These are phyloP conservation scores for Chloropsis hardwickii DNA, from an alignment of 2,113 vertebrate species.

Conservation along the genomic window DNA sequence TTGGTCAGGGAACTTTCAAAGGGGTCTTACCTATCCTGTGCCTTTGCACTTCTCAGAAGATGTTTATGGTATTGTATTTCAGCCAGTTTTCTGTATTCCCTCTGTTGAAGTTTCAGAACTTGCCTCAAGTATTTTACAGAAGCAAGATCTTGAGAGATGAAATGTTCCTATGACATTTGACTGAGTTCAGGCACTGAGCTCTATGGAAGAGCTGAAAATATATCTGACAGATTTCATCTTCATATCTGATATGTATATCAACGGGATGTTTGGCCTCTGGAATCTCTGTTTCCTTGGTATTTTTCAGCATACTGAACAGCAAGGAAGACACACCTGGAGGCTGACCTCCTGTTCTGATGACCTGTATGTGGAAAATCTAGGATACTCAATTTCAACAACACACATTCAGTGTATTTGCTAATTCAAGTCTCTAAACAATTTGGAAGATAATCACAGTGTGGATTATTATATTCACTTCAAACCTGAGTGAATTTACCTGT, in stretches of 20 bases:
- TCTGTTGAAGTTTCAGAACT: not conserved
- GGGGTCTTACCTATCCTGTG: not conserved
- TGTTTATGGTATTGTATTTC: not conserved
- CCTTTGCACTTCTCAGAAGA: not conserved
- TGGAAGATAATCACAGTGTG: rapidly evolving
- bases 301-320: not conserved
- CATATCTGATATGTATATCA: not conserved
- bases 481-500: not conserved
- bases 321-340: not conserved
- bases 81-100: not conserved
- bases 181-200: not conserved
- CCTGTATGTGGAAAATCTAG: not conserved
- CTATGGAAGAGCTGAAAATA: not conserved
- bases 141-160: not conserved
- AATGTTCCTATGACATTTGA: not conserved
- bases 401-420: not conserved
- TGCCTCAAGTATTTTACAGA: not conserved
- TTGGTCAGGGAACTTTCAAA: not conserved
- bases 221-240: not conserved
- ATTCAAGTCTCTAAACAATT: not conserved
- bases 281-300: not conserved
- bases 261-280: not conserved
- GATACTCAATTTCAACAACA: not conserved
- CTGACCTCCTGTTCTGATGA: not conserved
- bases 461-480: not conserved